Evolutionary conservation across 1,140 invertebrate genomes (phyloP), one percentile per base, ranked within the genome.

Genomic region (Ptiloglossa arizonensis): DNA sequence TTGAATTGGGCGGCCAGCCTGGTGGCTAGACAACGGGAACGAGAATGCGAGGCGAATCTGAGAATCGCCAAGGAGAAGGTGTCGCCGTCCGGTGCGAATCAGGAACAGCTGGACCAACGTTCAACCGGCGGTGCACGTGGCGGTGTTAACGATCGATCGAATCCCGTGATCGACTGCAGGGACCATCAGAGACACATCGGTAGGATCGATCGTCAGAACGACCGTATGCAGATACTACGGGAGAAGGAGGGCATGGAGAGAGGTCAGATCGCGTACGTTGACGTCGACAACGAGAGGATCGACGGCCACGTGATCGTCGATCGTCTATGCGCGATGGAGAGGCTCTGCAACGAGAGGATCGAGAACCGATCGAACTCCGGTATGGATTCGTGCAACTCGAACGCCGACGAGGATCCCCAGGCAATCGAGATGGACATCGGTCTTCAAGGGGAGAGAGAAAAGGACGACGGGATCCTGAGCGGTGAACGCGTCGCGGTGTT

Each of bases 1-100:
- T 87, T 93, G 29, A 92, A 91, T 69, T 90, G 91, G 90, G 89
- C 90, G 11, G 90, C 91, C 8, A 92, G 90, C 77, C 32, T 91
- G 59, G 89, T 92, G 66, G 90, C 89, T 5, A 73, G 89, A 22
- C 91, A 92, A 50, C 86, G 91, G 0, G 90, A 91, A 75, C 80
- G 89, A n/a, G 91, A 91, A 38, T 85, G 88, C 60, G 90, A 87
- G 48, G 84, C 85, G 27, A 80, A 6, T 32, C 22, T 79, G 24
- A 67, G 85, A 50, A 73, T 81, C 41, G 41, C 38, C 15, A 70
- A 78, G 3, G 83, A 85, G 19, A 57, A 74, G 15, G 35, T 66
- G 2, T 82, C 76, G 24, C 79, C 79, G 4, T 68, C 41, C 29
- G 52, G 74, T 50, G 22, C 27, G 1, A 59, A 46, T 32, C 79